Conservation (phyloP, 2,797 vertebrate species). For the Cygnus olor region DNA sequence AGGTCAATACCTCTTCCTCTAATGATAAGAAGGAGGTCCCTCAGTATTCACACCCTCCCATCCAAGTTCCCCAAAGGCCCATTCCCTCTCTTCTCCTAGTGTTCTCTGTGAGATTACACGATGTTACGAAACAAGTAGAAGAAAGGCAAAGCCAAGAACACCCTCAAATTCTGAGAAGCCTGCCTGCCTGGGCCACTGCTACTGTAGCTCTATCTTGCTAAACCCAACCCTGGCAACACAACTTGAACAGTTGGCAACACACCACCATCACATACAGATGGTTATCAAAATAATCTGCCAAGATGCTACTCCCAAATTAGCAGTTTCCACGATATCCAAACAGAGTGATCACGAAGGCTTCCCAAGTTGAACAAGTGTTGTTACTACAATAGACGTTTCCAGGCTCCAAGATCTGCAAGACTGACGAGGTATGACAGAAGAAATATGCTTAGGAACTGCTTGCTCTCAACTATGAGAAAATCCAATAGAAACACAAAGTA, state of each 20-base stretch:
- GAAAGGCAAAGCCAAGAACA: background rate
- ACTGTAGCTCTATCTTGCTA: background rate
- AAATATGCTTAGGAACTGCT: background rate
- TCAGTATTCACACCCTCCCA: background rate
- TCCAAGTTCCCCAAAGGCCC: background rate
- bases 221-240: background rate
- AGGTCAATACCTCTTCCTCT: background rate
- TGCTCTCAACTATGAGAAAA: background rate
- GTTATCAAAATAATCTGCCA: conserved; percentile 33
- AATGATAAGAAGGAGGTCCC: background rate
- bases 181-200: background rate
- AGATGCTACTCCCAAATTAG: conserved; percentile 4
- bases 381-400: background rate
- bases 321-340: background rate
- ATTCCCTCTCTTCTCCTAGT: background rate
- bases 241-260: background rate
- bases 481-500: background rate
- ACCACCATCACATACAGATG: background rate
- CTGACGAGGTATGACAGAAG: background rate
- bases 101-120: background rate
- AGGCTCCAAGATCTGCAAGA: background rate
- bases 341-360: background rate
- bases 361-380: background rate
- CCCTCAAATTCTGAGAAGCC: background rate
- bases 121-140: background rate